Evolutionary conservation across 2,888 invertebrate genomes (phyloP), one percentile per base, ranked within the genome.

Genomic region (Lagria hirta): DNA sequence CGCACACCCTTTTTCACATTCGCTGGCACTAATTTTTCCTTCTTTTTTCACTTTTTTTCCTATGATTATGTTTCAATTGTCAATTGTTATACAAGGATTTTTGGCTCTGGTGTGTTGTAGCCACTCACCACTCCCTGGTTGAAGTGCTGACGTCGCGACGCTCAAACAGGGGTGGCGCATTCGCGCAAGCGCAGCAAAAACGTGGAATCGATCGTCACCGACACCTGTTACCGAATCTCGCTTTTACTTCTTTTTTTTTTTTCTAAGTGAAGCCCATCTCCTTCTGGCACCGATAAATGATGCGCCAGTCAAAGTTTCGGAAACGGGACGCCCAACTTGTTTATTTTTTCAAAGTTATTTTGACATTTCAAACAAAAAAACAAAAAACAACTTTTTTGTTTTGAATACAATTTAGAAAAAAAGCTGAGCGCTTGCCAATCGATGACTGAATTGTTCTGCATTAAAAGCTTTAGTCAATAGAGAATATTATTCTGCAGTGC

Each of bases 221-320:
- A 71, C 70, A 71, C 70, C 71, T 71, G 71, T 71, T 71, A 70
- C 71, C 68, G 58, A 51, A 51, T 43, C 48, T 44, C 42, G 45
- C 41, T 49, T 24, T 23, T 45, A 34, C 34, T 20, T 54, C 53
- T 44, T 43, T 51, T 11, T 50, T n/a, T n/a, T n/a, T n/a, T n/a
- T n/a, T n/a, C n/a, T n/a, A n/a, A n/a, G n/a, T n/a, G n/a, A n/a
- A n/a, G n/a, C n/a, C n/a, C n/a, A n/a, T n/a, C n/a, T n/a, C n/a
- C n/a, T n/a, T n/a, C n/a, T n/a, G n/a, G 7, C 20, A 20, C 20
- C 5, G 20, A 20, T 13, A 27, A 8, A 12, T 10, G 14, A 10
- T 27, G 8, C 4, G n/a, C 13, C 13, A 27, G 16, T 16, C 14
- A 7, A n/a, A n/a, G n/a, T n/a, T n/a, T n/a, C n/a, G n/a, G n/a